Percentiles rank a stretch among this genome's conserved stretches.
These are phyloP conservation scores for Macroglossus sobrinus DNA, from an alignment of 2,113 vertebrate species.

Conservation along the genomic window DNA sequence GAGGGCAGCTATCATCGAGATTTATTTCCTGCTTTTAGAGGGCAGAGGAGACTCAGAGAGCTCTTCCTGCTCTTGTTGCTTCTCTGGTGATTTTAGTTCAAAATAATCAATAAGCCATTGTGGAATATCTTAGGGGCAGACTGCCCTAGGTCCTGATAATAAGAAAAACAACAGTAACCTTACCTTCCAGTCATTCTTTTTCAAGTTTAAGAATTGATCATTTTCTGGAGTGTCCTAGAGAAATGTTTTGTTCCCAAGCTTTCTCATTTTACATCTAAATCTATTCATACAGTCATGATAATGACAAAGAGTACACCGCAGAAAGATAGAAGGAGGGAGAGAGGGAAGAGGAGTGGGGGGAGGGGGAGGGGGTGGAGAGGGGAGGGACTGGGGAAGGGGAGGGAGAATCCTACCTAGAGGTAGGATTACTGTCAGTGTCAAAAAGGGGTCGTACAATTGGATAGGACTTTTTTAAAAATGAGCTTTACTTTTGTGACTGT, in stretches of 20 bases:
- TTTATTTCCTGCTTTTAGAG: background rate
- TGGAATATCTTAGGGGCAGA: background rate
- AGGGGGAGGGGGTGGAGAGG: too few species aligned
- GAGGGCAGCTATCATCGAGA: background rate
- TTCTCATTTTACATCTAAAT: background rate
- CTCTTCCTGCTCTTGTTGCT: background rate
- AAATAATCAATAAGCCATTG: background rate
- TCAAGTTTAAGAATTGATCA: background rate
- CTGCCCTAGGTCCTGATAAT: background rate
- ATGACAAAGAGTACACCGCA: background rate
- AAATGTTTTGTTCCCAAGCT: background rate
- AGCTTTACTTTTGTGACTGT: background rate
- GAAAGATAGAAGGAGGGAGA: background rate
- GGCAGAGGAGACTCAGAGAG: background rate
- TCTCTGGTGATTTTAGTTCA: background rate
- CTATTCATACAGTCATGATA: background rate
- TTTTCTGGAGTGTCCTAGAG: background rate
- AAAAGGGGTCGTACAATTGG: background rate
- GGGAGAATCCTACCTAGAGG: background rate
- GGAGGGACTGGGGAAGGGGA: too few species aligned
- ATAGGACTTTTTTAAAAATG: background rate
- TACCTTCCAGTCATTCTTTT: background rate
- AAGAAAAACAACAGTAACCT: background rate
- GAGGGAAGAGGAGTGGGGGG: too few species aligned
- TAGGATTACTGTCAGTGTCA: background rate